A percentile compares a stretch with the other conserved stretches of the same genome.
phyloP scores from a whole-genome alignment of 2,888 invertebrate species.

The Mactromeris polynyma region DNA sequence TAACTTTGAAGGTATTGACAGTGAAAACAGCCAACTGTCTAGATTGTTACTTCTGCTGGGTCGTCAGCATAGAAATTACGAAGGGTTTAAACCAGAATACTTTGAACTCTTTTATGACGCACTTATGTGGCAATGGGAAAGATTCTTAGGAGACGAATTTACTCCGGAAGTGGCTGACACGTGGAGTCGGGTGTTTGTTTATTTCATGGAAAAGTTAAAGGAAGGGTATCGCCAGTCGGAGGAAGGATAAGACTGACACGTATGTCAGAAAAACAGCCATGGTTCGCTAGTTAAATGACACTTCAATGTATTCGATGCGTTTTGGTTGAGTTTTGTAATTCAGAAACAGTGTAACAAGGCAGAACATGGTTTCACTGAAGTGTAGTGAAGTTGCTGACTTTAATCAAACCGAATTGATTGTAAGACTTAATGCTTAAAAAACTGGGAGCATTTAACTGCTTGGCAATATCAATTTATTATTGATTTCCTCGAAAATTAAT shows the following conservation, averaged over 20 bases:
- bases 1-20: conserved; percentile 33
- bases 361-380: too few species aligned
- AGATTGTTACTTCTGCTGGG: conserved; percentile 26
- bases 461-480: too few species aligned
- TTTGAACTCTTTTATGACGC: conserved; percentile 49
- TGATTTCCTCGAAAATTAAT: too few species aligned
- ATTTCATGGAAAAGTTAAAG: conserved; percentile 38
- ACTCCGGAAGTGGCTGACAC: conserved; percentile 34
- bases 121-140: conserved; percentile 42
- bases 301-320: too few species aligned
- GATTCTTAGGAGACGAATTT: conserved; percentile 6
- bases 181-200: conserved; percentile 45
- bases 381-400: too few species aligned
- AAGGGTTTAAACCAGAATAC: conserved; percentile 43
- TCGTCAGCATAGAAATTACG: conserved; percentile 30
- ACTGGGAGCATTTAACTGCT: too few species aligned
- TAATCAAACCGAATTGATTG: too few species aligned
- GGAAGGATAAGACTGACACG: background rate
- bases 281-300: too few species aligned
- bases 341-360: too few species aligned
- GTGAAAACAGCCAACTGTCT: background rate
- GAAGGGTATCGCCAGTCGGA: conserved; percentile 30
- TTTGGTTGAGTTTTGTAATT: too few species aligned
- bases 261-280: background rate
- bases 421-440: too few species aligned